phyloP scores from a whole-genome alignment of 2,113 vertebrate genomes.

The Junco hyemalis region DNA sequence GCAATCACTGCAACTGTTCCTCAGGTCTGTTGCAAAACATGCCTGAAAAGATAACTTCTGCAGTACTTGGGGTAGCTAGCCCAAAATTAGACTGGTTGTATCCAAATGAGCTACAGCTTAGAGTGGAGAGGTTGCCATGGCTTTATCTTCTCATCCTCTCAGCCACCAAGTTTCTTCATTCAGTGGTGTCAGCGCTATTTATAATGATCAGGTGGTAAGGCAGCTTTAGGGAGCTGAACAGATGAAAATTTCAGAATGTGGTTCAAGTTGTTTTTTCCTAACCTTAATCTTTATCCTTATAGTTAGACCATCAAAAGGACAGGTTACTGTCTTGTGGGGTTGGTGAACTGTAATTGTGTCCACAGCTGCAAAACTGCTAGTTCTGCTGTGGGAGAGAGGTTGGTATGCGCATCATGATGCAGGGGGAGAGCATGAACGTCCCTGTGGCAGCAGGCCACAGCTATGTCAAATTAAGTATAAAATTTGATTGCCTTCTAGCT shows the following conservation, averaged over 20 bases:
- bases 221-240: not conserved
- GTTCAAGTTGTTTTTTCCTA: not conserved
- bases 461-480: not conserved
- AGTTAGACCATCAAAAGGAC: not conserved
- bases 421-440: not conserved
- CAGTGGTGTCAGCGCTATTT: not conserved
- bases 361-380: not conserved
- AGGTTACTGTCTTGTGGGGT: not conserved
- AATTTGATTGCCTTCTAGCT: not conserved
- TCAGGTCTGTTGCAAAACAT: not conserved
- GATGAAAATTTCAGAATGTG: not conserved
- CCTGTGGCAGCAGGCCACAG: not conserved
- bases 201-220: not conserved
- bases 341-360: not conserved
- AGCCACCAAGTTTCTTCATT: not conserved
- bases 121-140: not conserved
- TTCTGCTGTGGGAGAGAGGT: not conserved
- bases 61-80: not conserved
- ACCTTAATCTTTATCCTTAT: not conserved
- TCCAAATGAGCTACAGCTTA: fast-evolving
- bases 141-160: not conserved
- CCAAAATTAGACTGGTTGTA: not conserved
- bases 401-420: not conserved
- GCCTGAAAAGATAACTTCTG: not conserved
- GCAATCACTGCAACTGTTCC: not conserved